Percentiles rank a stretch among this genome's conserved stretches.
These are phyloP conservation scores for Mesoclemmys tuberculata DNA, from an alignment of 2,113 vertebrate species.

Conservation along the genomic window DNA sequence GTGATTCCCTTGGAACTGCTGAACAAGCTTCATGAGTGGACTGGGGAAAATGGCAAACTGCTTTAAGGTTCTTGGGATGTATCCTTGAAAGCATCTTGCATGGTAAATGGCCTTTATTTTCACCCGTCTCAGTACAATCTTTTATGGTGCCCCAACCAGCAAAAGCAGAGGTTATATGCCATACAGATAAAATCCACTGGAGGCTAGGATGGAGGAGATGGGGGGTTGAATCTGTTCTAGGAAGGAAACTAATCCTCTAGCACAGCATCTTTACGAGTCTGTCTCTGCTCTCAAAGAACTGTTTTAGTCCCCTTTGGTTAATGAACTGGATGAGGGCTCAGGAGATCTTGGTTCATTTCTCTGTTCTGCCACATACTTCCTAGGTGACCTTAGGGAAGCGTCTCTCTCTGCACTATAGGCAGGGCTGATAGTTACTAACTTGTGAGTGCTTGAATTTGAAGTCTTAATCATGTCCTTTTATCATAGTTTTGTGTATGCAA, in stretches of 20 bases:
- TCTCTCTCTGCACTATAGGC: not conserved
- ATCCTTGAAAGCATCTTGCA: not conserved
- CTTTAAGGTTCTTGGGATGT: not conserved
- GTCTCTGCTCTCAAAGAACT: not conserved
- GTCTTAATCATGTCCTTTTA: not conserved
- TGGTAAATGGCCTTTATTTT: slow-evolving; percentile 3
- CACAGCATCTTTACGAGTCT: not conserved
- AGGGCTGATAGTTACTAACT: not conserved
- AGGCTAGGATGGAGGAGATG: not conserved
- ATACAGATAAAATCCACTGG: not conserved
- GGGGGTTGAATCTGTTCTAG: not conserved
- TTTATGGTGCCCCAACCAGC: not conserved
- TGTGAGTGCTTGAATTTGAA: not conserved
- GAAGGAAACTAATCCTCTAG: not conserved
- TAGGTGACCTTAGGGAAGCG: fast-evolving
- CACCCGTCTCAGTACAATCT: not conserved
- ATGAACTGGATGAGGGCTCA: not conserved
- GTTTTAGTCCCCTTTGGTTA: not conserved
- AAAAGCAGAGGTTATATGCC: not conserved
- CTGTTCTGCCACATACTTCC: fast-evolving
- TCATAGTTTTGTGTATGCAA: not conserved
- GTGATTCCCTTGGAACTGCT: not conserved
- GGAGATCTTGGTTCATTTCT: not conserved
- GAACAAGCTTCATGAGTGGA: slow-evolving; percentile 24
- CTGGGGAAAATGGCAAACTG: slow-evolving; percentile 1